Conservation (phyloP, 2,113 vertebrate genomes). For the Hiodon tergisus region DNA sequence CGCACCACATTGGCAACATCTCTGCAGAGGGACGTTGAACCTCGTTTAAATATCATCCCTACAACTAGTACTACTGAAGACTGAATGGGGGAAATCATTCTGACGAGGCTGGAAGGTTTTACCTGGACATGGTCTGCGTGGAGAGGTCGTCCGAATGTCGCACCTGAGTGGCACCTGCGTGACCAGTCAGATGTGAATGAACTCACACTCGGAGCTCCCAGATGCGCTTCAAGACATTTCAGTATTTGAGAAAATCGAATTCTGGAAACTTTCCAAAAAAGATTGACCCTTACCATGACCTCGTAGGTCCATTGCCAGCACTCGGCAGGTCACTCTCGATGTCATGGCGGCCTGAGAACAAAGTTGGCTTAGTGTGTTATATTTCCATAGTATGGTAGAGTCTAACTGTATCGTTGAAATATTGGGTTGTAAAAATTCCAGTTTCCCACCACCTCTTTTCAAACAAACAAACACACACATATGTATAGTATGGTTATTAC, state of each 20-base stretch:
- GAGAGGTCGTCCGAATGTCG: conserved; percentile 52
- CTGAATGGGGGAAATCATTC: not conserved
- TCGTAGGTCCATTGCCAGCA: conserved; percentile 58
- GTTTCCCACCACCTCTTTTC: too few relatives aligned
- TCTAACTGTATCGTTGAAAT: too few relatives aligned
- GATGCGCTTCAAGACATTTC: too few relatives aligned
- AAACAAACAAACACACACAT: too few relatives aligned
- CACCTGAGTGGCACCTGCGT: conserved; percentile 46
- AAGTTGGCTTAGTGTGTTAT: too few relatives aligned
- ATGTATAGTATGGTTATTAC: not conserved
- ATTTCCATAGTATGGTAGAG: too few relatives aligned
- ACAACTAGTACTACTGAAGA: not conserved
- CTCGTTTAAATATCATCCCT: not conserved
- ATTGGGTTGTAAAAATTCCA: too few relatives aligned
- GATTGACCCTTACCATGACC: conserved; percentile 51
- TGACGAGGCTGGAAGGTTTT: not conserved
- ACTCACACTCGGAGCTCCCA: not conserved
- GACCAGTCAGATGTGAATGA: not conserved
- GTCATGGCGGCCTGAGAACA: conserved; percentile 46
- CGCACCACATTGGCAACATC: conserved; percentile 56
- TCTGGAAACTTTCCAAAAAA: not conserved
- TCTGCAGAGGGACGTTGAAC: conserved; percentile 22
- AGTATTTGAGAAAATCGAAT: too few relatives aligned
- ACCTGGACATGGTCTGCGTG: conserved; percentile 58
- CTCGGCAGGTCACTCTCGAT: conserved; percentile 49